Evolutionary conservation across 2,797 vertebrate species (phyloP).

Genomic region (Aeoliscus strigatus): DNA sequence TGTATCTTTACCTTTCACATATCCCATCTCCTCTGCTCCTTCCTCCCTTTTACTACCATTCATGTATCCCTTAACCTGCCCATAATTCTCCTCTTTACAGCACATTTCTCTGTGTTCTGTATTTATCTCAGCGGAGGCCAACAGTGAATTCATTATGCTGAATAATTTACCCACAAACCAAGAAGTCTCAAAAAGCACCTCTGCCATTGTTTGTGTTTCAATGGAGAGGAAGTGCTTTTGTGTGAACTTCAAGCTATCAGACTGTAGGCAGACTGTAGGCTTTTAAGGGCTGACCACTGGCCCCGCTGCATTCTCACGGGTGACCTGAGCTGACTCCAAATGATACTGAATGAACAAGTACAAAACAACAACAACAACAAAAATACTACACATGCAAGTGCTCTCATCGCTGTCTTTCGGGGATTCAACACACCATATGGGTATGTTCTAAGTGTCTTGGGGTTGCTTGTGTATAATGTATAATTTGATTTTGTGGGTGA

Average conservation of each 20-base stretch:
- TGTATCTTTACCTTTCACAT: constrained; percentile 54
- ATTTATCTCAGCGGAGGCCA: constrained; percentile 40
- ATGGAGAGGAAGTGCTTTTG: constrained; percentile 55
- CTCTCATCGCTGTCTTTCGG: no score
- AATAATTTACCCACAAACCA: constrained; percentile 62
- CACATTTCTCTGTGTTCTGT: constrained; percentile 37
- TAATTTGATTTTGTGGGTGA: no score
- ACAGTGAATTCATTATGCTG: constrained; percentile 66
- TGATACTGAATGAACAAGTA: constrained; percentile 5
- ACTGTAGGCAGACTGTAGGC: constrained; percentile 40
- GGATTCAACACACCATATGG: no score
- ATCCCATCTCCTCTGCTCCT: constrained; percentile 45
- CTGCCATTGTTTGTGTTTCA: constrained; percentile 55
- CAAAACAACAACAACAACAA: no score
- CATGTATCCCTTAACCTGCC: constrained; percentile 49
- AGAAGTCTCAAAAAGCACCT: constrained; percentile 50
- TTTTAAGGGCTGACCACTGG: constrained; percentile 51
- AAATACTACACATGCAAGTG: no score
- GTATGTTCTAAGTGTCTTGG: no score
- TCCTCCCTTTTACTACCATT: constrained; percentile 33
- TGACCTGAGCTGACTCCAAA: constrained; percentile 19
- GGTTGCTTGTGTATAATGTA: no score
- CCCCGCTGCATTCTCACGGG: constrained; percentile 21
- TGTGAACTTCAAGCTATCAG: constrained; percentile 42
- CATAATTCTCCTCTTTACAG: constrained; percentile 56